phyloP scores from a whole-genome alignment of 2,113 vertebrate genomes.

The Otus sunia region DNA sequence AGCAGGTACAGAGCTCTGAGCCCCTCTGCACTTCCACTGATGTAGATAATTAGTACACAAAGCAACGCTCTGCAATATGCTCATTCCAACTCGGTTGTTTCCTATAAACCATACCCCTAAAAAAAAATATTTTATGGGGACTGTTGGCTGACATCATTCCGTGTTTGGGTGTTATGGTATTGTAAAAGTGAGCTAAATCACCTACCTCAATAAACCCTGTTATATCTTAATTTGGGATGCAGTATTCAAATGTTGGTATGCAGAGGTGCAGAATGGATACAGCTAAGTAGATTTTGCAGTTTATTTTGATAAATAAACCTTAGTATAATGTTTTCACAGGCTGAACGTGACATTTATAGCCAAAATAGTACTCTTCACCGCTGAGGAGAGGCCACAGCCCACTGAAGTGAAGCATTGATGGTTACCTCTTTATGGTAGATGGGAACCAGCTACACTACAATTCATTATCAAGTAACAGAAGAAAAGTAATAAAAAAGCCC shows the following conservation, averaged over 20 bases:
- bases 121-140: background rate
- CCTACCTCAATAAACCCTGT: rapidly evolving
- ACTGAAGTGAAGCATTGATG: background rate
- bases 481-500: background rate
- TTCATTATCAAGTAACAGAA: background rate
- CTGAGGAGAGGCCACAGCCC: background rate
- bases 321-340: background rate
- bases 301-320: background rate
- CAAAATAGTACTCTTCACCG: background rate
- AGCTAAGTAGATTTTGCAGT: background rate
- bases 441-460: background rate
- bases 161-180: background rate
- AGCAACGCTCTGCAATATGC: background rate
- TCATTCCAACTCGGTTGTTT: conserved; percentile 23
- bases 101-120: background rate
- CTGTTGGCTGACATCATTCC: background rate
- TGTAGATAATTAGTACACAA: conserved; percentile 65
- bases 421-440: background rate
- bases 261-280: background rate
- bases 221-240: background rate
- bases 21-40: background rate
- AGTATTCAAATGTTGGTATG: rapidly evolving
- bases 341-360: background rate
- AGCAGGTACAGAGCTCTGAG: conserved; percentile 53
- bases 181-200: background rate